Base-by-base conservation (phyloP, 2,888 invertebrate genomes). In the Caenorhabditis sp. region DNA sequence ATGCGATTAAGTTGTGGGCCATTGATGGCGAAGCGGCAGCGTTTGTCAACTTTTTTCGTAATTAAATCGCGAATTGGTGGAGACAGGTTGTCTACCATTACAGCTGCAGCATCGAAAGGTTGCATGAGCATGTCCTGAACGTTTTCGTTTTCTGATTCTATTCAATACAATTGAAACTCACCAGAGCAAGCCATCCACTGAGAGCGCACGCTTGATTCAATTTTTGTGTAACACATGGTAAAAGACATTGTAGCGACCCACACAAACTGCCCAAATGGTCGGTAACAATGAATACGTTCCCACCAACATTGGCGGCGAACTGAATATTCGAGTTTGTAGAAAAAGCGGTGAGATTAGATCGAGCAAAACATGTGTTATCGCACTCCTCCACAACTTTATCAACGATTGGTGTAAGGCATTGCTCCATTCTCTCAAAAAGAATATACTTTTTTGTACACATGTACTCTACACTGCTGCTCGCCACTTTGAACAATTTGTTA, bases 181-280 rank as follows among this genome's bases (percentile, higher is more conserved):
- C 66, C 64, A 78, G 36, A 66, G 69, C 66, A 26, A 79, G 63
- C 76, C 77, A 79, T 24, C 79, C 79, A 27, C 76, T 77, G 24
- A 75, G 43, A 4, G 66, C 31, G 49, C 79, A 79, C 19, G 58
- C 64, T 21, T 57, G 62, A 59, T 79, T 79, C 49, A 79, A 65
- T 31, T 65, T 49, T 24, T 63, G 59, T 24, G 75, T 77, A 19
- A 77, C 65, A 31, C 79, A 79, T 12, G 75, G 75, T 37, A 79
- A 61, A 23, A 69, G 63, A 64, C 79, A 79, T 43, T 66, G 64
- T 21, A 79, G 69, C n/a, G 79, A 76, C 14, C 63, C 57, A 57
- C 79, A 77, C n/a, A 77, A 58, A 37, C 62, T 68, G 23, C 70
- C 77, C 19, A 77, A 58, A 55, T 79, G 79, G 17, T 69, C 71